Conservation (phyloP, 2,888 invertebrate genomes). For the Stegana nigrithorax region DNA sequence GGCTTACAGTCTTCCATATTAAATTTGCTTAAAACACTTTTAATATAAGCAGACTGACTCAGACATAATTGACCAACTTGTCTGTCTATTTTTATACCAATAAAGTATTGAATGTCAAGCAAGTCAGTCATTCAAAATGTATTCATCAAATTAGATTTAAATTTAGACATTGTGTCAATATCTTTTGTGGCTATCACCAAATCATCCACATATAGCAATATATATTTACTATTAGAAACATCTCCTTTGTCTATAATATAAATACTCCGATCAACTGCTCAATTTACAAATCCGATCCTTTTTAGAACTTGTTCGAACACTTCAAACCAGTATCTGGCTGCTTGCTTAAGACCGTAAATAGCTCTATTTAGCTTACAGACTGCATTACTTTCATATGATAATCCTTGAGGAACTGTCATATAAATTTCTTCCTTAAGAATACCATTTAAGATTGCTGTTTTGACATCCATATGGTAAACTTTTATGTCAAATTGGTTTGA, state of each 20-base stretch:
- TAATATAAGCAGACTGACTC: conserved; percentile 25
- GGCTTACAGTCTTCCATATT: conserved; percentile 26
- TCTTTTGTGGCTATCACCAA: conserved; percentile 36
- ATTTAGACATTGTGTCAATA: conserved; percentile 29
- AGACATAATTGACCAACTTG: conserved; percentile 17
- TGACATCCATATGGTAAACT: conserved; percentile 35
- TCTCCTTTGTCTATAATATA: conserved; percentile 34
- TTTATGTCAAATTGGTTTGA: conserved; percentile 30
- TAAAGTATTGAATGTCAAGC: conserved; percentile 16
- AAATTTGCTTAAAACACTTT: conserved; percentile 18
- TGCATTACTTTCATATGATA: conserved; percentile 11
- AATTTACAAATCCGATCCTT: conserved; percentile 31
- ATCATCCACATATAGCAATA: conserved; percentile 40
- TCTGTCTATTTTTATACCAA: conserved; percentile 30
- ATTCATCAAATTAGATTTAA: conserved; percentile 26
- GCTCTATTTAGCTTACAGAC: conserved; percentile 34
- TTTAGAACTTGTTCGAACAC: conserved; percentile 26
- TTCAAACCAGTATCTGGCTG: too few relatives aligned
- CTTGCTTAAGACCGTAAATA: conserved; percentile 42
- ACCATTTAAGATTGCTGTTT: conserved; percentile 37
- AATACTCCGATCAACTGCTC: conserved; percentile 27
- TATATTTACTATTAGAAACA: conserved; percentile 32
- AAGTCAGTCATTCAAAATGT: conserved; percentile 34
- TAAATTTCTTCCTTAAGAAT: conserved; percentile 31
- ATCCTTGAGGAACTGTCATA: conserved; percentile 29